These are phyloP conservation scores for Neoarius graeffei DNA, from an alignment of 2,113 vertebrate genomes.

Conservation along the genomic window DNA sequence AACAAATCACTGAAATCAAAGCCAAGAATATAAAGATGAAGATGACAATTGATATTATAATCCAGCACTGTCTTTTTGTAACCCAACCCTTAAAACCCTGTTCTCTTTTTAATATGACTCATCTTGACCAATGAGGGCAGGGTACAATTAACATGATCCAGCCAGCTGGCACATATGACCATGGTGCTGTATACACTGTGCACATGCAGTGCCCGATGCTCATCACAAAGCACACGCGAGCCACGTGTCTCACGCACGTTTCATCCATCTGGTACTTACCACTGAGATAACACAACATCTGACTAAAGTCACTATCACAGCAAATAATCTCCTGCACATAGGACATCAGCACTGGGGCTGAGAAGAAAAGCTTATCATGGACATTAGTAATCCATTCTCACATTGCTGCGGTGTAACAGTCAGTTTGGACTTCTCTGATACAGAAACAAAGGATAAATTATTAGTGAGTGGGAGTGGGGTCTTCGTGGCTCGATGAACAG, in stretches of 20 bases:
- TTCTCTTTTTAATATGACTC: conserved; percentile 18
- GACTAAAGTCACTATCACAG: conserved; percentile 14
- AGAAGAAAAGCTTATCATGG: conserved; percentile 3
- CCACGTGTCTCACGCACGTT: conserved; percentile 44
- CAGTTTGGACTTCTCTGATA: neutral
- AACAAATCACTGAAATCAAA: no score
- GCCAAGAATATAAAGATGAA: no score
- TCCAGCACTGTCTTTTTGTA: neutral
- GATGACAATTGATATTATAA: no score
- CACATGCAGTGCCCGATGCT: neutral
- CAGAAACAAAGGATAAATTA: conserved; percentile 18
- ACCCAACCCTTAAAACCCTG: conserved; percentile 19
- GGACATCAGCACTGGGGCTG: neutral
- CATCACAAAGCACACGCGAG: conserved; percentile 4
- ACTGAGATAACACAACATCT: conserved; percentile 25
- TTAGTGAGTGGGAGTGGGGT: neutral
- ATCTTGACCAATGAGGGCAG: conserved; percentile 25
- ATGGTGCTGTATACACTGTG: neutral
- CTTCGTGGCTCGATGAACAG: neutral
- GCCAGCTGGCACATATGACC: conserved; percentile 26
- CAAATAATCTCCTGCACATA: conserved; percentile 27
- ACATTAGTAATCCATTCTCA: neutral
- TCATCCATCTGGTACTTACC: conserved; percentile 40
- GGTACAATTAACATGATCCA: conserved; percentile 45
- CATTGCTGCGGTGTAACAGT: conserved; percentile 1